Percentiles rank a stretch among this genome's conserved stretches.
Evolutionary conservation across 2,113 vertebrate genomes (phyloP).

Genomic region (Podocnemis expansa): DNA sequence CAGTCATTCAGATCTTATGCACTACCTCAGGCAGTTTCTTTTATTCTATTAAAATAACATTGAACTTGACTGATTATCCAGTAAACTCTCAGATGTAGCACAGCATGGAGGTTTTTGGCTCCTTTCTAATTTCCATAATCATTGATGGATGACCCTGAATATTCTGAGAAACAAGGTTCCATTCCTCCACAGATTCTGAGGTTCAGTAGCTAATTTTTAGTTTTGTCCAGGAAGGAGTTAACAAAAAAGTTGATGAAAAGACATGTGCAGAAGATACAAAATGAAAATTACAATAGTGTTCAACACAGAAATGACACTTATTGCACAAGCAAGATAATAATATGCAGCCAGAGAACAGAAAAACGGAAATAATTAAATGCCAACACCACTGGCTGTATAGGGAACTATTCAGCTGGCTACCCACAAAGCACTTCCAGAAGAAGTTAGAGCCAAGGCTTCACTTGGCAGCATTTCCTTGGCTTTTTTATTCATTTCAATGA

Average conservation of each 20-base stretch:
- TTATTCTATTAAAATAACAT: background rate
- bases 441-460: slow-evolving; percentile 63
- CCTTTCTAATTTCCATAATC: background rate
- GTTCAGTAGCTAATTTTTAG: rapidly evolving
- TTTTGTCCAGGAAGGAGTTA: rapidly evolving
- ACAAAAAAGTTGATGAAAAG: background rate
- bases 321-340: slow-evolving; percentile 31
- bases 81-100: background rate
- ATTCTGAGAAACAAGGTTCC: background rate
- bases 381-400: slow-evolving; percentile 59
- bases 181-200: rapidly evolving
- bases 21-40: background rate
- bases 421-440: slow-evolving; percentile 70
- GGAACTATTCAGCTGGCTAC: slow-evolving; percentile 69
- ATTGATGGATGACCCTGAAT: background rate
- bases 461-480: slow-evolving; percentile 66
- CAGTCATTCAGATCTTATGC: background rate
- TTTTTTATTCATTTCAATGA: slow-evolving; percentile 60
- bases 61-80: background rate
- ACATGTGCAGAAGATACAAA: background rate
- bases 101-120: background rate
- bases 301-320: slow-evolving; percentile 18
- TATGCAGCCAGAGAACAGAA: slow-evolving; percentile 40
- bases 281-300: background rate
- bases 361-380: slow-evolving; percentile 67